These are phyloP conservation scores for Zoanthus gigantus DNA, from an alignment of 92 coral and sea anemone genomes.

Conservation along the genomic window DNA sequence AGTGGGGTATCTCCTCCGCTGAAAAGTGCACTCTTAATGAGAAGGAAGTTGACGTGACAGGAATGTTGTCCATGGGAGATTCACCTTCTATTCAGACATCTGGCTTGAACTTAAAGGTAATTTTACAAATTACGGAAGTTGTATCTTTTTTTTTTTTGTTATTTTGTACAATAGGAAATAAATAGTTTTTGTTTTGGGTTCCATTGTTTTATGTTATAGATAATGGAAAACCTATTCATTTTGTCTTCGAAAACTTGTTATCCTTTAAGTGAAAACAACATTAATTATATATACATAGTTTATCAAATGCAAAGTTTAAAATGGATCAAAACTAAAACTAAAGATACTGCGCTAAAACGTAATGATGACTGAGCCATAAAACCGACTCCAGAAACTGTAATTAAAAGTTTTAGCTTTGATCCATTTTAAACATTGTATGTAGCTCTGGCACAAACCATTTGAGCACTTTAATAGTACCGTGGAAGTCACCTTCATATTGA, in stretches of 20 bases:
- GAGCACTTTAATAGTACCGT: too few relatives aligned
- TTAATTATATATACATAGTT: too few relatives aligned
- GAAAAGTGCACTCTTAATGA: constrained; percentile 79
- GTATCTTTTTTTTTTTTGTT: neutral
- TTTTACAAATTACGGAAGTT: neutral
- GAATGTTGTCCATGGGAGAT: constrained; percentile 85
- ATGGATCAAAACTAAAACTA: too few relatives aligned
- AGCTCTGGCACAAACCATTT: too few relatives aligned
- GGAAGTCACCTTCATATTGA: too few relatives aligned
- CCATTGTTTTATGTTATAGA: neutral
- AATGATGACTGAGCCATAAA: too few relatives aligned
- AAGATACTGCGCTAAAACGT: too few relatives aligned
- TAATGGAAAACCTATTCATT: neutral
- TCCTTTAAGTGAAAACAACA: neutral
- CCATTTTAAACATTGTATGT: too few relatives aligned
- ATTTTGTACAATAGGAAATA: neutral
- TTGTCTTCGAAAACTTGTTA: neutral
- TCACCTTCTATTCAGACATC: constrained; percentile 85
- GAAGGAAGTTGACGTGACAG: constrained; percentile 78
- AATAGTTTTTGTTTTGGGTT: neutral
- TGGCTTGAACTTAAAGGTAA: constrained; percentile 60
- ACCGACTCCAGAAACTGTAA: too few relatives aligned
- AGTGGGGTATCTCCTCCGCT: constrained; percentile 88
- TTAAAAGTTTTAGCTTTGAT: too few relatives aligned
- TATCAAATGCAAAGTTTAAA: too few relatives aligned